Conservation (phyloP, 1,140 invertebrate species). For the Cydia pomonella region DNA sequence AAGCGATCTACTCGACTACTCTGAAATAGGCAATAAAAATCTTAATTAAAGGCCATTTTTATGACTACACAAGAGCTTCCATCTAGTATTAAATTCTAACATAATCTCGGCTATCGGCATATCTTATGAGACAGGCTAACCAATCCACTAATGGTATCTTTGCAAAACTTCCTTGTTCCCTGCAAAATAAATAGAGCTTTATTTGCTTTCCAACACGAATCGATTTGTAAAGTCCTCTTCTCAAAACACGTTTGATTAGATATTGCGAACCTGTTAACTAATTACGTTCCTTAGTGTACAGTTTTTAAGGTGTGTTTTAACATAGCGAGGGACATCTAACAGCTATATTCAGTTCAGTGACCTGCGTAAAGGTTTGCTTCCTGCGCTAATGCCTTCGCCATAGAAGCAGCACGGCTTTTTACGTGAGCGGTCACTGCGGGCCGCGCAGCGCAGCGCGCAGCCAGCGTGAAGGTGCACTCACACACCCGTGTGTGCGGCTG, state of each 20-base stretch:
- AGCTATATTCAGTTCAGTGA: constrained; percentile 60
- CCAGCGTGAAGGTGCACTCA: neutral
- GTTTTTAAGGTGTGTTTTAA: constrained; percentile 40
- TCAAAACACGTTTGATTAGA: constrained; percentile 66
- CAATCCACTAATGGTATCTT: constrained; percentile 60
- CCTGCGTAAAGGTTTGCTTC: constrained; percentile 62
- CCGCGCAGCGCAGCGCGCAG: neutral
- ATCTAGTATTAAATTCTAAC: constrained; percentile 49
- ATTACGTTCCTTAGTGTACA: neutral
- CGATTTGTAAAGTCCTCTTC: constrained; percentile 18
- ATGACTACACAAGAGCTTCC: constrained; percentile 32
- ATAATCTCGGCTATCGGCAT: constrained; percentile 61
- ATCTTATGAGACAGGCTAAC: constrained; percentile 62
- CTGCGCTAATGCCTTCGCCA: constrained; percentile 47
- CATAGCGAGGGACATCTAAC: constrained; percentile 46
- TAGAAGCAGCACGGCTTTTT: constrained; percentile 54
- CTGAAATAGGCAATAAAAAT: neutral
- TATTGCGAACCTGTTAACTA: neutral
- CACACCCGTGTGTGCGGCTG: constrained; percentile 12
- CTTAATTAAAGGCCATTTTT: neutral
- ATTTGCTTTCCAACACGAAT: constrained; percentile 21
- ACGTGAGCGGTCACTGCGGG: constrained; percentile 36
- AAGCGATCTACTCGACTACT: no score
- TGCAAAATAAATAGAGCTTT: constrained; percentile 20
- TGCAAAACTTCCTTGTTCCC: constrained; percentile 47